A percentile compares a stretch with the other conserved stretches of the same genome.
Conservation (phyloP, 2,888 invertebrate species). For the Sesamia inferens region DNA sequence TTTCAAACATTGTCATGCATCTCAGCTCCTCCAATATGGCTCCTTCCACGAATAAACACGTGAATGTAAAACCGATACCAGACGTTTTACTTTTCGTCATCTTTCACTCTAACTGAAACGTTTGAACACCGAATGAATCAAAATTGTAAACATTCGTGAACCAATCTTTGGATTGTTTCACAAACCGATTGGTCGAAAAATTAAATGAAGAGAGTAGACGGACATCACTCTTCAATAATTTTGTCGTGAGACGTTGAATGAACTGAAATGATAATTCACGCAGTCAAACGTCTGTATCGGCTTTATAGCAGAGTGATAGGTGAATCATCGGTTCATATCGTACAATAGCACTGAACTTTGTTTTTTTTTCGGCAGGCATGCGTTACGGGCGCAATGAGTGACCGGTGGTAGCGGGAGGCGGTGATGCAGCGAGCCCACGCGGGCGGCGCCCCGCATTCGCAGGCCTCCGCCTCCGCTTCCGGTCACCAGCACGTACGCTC, state of each 20-base stretch:
- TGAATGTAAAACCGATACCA: not conserved
- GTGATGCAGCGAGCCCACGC: conserved; percentile 88
- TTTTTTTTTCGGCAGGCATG: conserved; percentile 67
- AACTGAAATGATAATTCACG: not conserved
- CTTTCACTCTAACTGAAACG: not conserved
- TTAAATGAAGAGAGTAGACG: not conserved
- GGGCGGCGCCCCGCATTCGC: conserved; percentile 88
- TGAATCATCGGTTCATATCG: conserved; percentile 33
- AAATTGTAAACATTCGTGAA: not conserved
- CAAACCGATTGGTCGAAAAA: not conserved
- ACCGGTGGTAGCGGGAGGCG: conserved; percentile 85
- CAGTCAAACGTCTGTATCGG: not conserved
- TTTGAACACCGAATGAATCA: not conserved
- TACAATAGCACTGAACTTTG: conserved; percentile 38
- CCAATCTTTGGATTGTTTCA: not conserved
- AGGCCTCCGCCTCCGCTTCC: conserved; percentile 81
- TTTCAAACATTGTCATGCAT: conserved; percentile 30
- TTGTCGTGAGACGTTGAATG: not conserved
- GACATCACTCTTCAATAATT: too few species aligned
- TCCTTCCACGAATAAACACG: conserved; percentile 21
- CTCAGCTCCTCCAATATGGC: conserved; percentile 8
- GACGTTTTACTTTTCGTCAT: conserved; percentile 9
- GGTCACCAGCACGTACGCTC: conserved; percentile 77
- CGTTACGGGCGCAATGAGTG: conserved; percentile 78
- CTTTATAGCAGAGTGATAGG: conserved; percentile 1